Conservation (phyloP, 2,888 invertebrate species). For the Eulithis testata region DNA sequence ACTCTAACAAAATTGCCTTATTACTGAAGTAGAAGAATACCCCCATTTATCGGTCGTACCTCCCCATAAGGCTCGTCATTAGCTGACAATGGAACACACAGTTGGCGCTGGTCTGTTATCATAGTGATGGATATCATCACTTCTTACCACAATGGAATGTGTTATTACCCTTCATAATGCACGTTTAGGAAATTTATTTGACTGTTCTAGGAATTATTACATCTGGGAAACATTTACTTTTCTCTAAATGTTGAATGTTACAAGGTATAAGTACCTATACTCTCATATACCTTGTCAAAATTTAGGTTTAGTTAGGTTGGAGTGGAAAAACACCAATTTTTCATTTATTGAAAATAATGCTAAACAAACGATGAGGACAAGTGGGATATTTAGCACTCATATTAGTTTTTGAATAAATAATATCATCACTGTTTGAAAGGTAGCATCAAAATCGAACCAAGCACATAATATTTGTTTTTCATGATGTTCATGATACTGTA, state of each 20-base stretch:
- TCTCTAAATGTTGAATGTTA: not conserved
- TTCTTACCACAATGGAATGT: slow-evolving; percentile 24
- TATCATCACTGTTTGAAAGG: too few species aligned
- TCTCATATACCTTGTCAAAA: not conserved
- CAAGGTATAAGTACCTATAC: too few species aligned
- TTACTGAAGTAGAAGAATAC: slow-evolving; percentile 9
- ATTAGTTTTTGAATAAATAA: too few species aligned
- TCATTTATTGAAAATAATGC: too few species aligned
- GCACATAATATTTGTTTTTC: too few species aligned
- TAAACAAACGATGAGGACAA: too few species aligned
- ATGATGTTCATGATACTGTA: too few species aligned
- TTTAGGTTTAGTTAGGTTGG: too few species aligned
- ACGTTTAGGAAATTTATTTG: slow-evolving; percentile 4
- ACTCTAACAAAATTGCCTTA: slow-evolving; percentile 8
- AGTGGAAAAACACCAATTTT: too few species aligned
- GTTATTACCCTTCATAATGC: slow-evolving; percentile 15
- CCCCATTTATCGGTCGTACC: slow-evolving; percentile 12
- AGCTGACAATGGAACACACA: slow-evolving; percentile 21
- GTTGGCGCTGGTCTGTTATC: slow-evolving; percentile 15
- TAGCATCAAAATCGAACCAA: too few species aligned
- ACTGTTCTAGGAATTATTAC: not conserved
- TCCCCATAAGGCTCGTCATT: slow-evolving; percentile 19
- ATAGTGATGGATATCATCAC: slow-evolving; percentile 14
- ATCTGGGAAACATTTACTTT: not conserved
- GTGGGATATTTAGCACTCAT: too few species aligned